These are phyloP conservation scores for Agonum fuliginosum DNA, from an alignment of 2,888 invertebrate genomes.

Conservation along the genomic window DNA sequence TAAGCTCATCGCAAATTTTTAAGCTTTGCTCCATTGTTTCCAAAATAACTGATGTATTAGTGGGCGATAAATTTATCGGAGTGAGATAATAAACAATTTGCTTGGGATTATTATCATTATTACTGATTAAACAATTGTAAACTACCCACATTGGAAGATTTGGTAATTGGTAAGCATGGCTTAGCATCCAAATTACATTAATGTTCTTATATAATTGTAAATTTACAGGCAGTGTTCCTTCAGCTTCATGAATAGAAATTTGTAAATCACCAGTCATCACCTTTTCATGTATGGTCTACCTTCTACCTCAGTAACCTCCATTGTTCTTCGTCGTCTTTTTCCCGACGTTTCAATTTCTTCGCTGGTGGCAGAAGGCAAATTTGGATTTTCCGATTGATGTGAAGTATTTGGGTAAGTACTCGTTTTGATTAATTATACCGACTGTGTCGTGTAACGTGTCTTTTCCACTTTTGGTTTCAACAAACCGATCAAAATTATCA, in stretches of 20 bases:
- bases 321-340: slow-evolving; percentile 60
- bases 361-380: not conserved
- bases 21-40: slow-evolving; percentile 64
- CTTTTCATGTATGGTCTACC: slow-evolving; percentile 3
- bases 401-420: not conserved
- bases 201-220: slow-evolving; percentile 32
- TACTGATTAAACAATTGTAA: slow-evolving; percentile 55
- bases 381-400: not conserved
- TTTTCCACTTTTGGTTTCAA: slow-evolving; percentile 38
- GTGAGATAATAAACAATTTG: slow-evolving; percentile 65
- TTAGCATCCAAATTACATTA: slow-evolving; percentile 59
- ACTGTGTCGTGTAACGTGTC: slow-evolving; percentile 37
- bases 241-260: not conserved
- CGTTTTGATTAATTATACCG: slow-evolving; percentile 49
- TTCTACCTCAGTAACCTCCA: slow-evolving; percentile 48
- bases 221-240: slow-evolving; percentile 39
- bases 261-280: not conserved
- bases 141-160: slow-evolving; percentile 61
- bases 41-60: slow-evolving; percentile 64
- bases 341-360: not conserved
- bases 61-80: slow-evolving; percentile 52
- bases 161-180: slow-evolving; percentile 42
- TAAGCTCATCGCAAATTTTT: slow-evolving; percentile 60
- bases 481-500: too few relatives aligned
- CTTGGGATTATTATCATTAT: slow-evolving; percentile 36